Base-by-base conservation (phyloP, 92 coral and sea anemone genomes). In the Epizoanthus stellaris region DNA sequence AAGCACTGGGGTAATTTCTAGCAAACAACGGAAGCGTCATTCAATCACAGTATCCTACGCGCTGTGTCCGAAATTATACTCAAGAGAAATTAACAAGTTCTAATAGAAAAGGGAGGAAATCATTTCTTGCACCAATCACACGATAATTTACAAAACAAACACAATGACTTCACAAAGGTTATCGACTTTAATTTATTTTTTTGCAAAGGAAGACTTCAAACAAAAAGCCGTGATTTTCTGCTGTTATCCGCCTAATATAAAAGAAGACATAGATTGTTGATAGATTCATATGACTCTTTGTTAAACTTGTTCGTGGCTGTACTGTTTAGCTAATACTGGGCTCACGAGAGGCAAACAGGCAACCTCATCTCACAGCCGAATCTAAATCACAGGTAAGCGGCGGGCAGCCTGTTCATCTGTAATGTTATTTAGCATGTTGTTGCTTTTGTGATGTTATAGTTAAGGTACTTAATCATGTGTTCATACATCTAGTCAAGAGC, bases 21-120 rank as follows among this genome's bases (percentile, higher is more conserved):
- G 19, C 36, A 68, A 68, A 68, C 4, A 38, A 25, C 73, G 73
- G 73, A 68, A 38, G n/a, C 43, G 34, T 38, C 73, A 36, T 68
- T 68, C 73, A 68, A 68, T 52, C 56, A 39, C 73, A 68, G 73
- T 36, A 68, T 68, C 73, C 39, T 34, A 30, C 34, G 7, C 45
- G 1, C 20, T 6, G 49, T 68, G 42, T 4, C 72, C 19, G 52
- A 38, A 13, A 14, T 68, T 4, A 52, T 52, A 52, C 56, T 52
- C 73, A 68, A 68, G 5, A 68, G 73, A 68, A 68, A 68, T 38
- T 9, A 68, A 68, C 52, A 14, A 15, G 15, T 19, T 38, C 43
- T 68, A 68, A 38, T 38, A 1, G 19, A 30, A 40, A 68, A 68
- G 14, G 21, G 19, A 38, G 20, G 49, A 15, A 68, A 14, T 68